phyloP scores from a whole-genome alignment of 2,888 invertebrate genomes.

The Sthenelais limicola region DNA sequence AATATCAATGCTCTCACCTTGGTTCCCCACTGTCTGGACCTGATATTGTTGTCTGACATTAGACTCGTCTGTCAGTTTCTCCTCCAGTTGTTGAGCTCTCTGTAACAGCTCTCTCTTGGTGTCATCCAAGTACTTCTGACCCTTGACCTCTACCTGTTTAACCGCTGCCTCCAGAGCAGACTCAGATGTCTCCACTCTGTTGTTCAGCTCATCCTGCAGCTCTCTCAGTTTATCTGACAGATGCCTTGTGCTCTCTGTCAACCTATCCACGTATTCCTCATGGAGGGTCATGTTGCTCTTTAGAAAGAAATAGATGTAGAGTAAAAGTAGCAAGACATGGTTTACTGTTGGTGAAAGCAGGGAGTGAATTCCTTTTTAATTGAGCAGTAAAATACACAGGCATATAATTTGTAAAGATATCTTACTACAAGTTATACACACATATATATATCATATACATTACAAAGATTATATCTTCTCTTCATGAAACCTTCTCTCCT shows the following conservation, averaged over 20 bases:
- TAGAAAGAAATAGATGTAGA: not conserved
- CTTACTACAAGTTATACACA: no score
- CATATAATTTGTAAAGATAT: no score
- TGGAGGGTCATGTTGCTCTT: slow-evolving; percentile 34
- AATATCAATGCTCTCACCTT: no score
- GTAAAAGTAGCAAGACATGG: no score
- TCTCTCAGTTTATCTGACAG: slow-evolving; percentile 24
- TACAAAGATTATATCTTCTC: no score
- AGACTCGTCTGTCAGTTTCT: not conserved
- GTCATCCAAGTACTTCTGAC: not conserved
- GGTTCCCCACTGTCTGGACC: slow-evolving; percentile 6
- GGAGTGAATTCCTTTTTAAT: no score
- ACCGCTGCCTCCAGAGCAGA: not conserved
- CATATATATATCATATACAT: no score
- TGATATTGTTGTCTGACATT: not conserved
- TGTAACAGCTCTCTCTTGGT: not conserved
- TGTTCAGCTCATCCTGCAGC: slow-evolving; percentile 7
- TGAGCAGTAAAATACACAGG: no score
- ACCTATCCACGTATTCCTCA: slow-evolving; percentile 20
- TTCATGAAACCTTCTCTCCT: no score
- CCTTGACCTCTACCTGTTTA: not conserved
- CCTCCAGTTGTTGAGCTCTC: not conserved
- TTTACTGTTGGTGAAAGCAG: no score
- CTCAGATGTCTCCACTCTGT: slow-evolving; percentile 2
- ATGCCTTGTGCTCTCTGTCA: slow-evolving; percentile 22